Base-by-base conservation (phyloP, 2,113 vertebrate species). In the Rhipidura dahli region DNA sequence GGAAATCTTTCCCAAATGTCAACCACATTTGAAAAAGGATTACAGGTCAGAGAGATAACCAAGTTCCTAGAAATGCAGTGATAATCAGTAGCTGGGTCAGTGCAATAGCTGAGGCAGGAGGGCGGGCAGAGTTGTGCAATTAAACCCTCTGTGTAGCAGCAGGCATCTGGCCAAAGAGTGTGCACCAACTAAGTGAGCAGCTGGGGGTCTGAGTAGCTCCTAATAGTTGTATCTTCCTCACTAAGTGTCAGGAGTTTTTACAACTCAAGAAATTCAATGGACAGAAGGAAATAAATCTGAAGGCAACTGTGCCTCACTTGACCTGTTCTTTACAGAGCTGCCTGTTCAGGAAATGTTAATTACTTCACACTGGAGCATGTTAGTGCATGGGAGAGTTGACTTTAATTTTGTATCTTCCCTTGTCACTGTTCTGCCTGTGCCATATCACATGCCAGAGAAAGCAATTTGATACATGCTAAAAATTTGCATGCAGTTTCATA, bases 1-100 rank as follows among this genome's bases (percentile, higher is more conserved):
- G 40, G 80, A 92, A 82, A 84, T 47, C 60, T 81, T 91, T 94
- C 83, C 69, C 86, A 89, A 88, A 97, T 22, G 77, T 90, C 91
- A 89, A 16, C 80, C 72, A 44, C 60, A 33, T 84, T 89, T 89
- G 86, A 92, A 44, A 56, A 59, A 92, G 71, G 51, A 84, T 61
- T 70, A 40, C 44, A 33, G 49, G 51, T 93, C 80, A 47, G 83
- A 90, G 53, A 85, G 89, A 95, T 83, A 92, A 86, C 72, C 28
- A 56, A 44, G 31, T 91, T 94, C 72, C 47, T 56, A 70, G 89
- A 94, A 90, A 70, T 28, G 42, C 39, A 71, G 27, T 18, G 79
- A 70, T 73, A 71, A 90, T 66, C 90, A 64, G 71, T 83, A 89
- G 92, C 77, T 28, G 37, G 66, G 53, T 35, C 53, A 79, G 44